These are phyloP conservation scores for Helobdella robusta DNA, from an alignment of 2,888 invertebrate genomes.

Conservation along the genomic window DNA sequence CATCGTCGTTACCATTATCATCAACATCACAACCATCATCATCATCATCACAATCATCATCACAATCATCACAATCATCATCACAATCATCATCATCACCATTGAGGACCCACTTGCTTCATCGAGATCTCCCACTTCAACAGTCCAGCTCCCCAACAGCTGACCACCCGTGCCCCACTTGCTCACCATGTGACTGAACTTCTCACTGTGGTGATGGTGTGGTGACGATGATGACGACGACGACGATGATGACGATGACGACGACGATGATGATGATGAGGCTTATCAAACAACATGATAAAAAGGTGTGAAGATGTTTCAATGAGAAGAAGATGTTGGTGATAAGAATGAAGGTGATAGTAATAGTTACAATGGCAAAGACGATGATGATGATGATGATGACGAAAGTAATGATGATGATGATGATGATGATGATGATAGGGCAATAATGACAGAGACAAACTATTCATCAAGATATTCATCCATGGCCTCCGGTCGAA, in stretches of 20 bases:
- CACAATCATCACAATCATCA: background rate
- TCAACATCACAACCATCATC: background rate
- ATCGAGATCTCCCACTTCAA: constrained; percentile 91
- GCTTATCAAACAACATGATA: too few relatives aligned
- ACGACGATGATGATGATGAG: background rate
- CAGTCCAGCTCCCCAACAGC: constrained; percentile 89
- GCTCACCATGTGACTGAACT: constrained; percentile 57
- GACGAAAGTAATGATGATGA: constrained; percentile 7
- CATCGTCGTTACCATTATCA: background rate
- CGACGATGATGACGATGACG: background rate
- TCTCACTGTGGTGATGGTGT: too few relatives aligned
- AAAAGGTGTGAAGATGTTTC: too few relatives aligned
- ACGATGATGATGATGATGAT: background rate
- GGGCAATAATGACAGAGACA: constrained; percentile 49
- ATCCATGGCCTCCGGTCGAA: constrained; percentile 75
- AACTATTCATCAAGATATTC: constrained; percentile 83
- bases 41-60: background rate
- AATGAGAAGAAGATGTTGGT: background rate
- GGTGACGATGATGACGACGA: background rate
- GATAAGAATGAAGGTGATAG: background rate
- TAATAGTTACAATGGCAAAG: background rate
- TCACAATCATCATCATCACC: background rate
- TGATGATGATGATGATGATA: constrained; percentile 6
- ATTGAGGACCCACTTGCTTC: constrained; percentile 56
- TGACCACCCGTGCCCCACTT: constrained; percentile 63